Base-by-base conservation (phyloP, 1,140 invertebrate genomes). In the Leptopilina boulardi region DNA sequence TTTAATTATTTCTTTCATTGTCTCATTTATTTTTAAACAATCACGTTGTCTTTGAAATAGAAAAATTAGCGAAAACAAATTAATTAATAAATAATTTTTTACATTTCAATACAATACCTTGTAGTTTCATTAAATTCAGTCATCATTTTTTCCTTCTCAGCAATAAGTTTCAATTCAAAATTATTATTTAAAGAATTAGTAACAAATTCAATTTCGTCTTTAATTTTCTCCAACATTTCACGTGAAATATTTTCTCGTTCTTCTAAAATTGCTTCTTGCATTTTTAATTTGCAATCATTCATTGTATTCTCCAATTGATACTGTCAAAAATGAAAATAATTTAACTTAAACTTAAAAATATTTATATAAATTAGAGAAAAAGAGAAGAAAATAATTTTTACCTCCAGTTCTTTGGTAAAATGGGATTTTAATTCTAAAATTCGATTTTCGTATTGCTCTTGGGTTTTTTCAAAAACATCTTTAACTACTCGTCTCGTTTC, bases 91-190 rank as follows among this genome's bases (percentile, higher is more conserved):
- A n/a, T n/a, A n/a, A n/a, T n/a, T n/a, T n/a, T n/a, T n/a, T n/a
- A n/a, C n/a, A n/a, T n/a, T n/a, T n/a, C n/a, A n/a, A 70, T 74
- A 42, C 66, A 2, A 13, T 77, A 88, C 88, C 84, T 87, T 23
- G 87, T 78, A n/a, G 85, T 86, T 73, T 83, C 82, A 84, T 88
- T 87, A 38, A 91, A 88, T 77, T 90, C 87, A 34, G 81, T 80
- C n/a, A 88, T 86, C 59, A 90, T 89, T 19, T 83, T 84, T 11
- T 85, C 71, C 21, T 74, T 84, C 71, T 89, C 80, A 1, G 79
- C 78, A 8, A 59, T 76, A 71, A 83, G 73, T 71, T 84, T 81
- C 70, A 82, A 70, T 2, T 88, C 79, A 41, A 90, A 83, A 71
- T 89, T 82, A 30, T 82, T 75, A n/a, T 86, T 79, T n/a, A 91